phyloP scores from a whole-genome alignment of 2,797 vertebrate genomes.

The Nannoperca australis region DNA sequence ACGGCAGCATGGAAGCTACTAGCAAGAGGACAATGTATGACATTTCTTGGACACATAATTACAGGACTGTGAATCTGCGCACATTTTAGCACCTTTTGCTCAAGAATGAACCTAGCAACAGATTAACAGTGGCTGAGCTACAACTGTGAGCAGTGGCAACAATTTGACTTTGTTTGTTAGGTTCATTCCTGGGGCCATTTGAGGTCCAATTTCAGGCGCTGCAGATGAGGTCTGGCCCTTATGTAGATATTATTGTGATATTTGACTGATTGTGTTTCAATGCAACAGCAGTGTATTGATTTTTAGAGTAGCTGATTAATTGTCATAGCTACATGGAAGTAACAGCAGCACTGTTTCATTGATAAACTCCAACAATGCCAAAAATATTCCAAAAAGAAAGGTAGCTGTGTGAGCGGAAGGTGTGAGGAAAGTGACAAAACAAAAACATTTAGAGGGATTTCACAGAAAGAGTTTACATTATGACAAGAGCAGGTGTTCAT shows the following conservation, averaged over 20 bases:
- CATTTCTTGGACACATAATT: conserved; percentile 60
- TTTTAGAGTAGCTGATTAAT: conserved; percentile 5
- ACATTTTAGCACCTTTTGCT: conserved; percentile 31
- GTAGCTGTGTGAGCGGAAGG: too few relatives aligned
- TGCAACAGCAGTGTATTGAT: neutral
- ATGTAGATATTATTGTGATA: neutral
- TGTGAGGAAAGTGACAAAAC: too few relatives aligned
- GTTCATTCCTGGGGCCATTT: conserved; percentile 6
- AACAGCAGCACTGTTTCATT: neutral
- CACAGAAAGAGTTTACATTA: neutral
- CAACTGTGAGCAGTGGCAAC: conserved; percentile 5
- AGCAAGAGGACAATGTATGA: conserved; percentile 60
- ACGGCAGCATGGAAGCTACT: conserved; percentile 56
- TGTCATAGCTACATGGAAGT: neutral
- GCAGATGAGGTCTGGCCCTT: neutral
- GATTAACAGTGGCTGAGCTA: conserved; percentile 42
- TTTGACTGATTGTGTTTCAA: neutral
- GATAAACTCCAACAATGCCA: neutral
- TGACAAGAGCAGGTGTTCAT: neutral
- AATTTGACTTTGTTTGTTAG: conserved; percentile 18
- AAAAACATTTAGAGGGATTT: conserved; percentile 7
- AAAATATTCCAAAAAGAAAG: neutral
- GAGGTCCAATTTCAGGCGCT: conserved; percentile 16
- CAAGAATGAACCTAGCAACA: conserved; percentile 40
- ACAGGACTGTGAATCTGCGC: conserved; percentile 38